Percentiles rank a stretch among this genome's conserved stretches.
Evolutionary conservation across 2,888 invertebrate species (phyloP).

Genomic region (Heliconius ismenius): DNA sequence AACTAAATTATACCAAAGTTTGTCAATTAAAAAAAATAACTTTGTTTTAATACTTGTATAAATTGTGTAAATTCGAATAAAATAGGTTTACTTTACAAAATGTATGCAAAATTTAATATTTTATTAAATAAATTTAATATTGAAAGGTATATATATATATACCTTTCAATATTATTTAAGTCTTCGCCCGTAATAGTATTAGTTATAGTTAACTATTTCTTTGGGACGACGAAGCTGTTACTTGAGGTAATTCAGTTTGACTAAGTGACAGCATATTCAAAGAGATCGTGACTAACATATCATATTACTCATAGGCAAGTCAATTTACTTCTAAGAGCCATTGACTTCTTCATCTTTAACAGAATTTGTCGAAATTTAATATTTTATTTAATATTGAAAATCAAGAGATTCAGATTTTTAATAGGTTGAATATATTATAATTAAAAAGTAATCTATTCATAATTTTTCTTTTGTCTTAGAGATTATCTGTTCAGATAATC

Average conservation of each 20-base stretch:
- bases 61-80: too few species aligned
- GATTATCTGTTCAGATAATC: neutral
- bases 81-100: too few species aligned
- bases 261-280: conserved; percentile 57
- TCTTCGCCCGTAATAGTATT: conserved; percentile 1
- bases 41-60: too few species aligned
- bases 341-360: neutral
- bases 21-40: too few species aligned
- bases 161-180: neutral
- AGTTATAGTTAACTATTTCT: conserved; percentile 13
- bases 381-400: neutral
- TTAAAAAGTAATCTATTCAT: neutral
- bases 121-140: too few species aligned
- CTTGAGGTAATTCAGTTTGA: conserved; percentile 59
- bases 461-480: neutral
- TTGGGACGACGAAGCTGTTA: conserved; percentile 52
- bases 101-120: too few species aligned
- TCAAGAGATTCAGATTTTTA: too few species aligned
- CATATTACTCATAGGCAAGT: conserved; percentile 56
- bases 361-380: neutral
- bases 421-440: neutral
- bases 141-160: too few species aligned
- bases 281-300: conserved; percentile 67
- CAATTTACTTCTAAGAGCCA: conserved; percentile 52
- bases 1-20: too few species aligned